Evolutionary conservation across 2,888 invertebrate genomes (phyloP).

Genomic region (Mellilla xanthometata): DNA sequence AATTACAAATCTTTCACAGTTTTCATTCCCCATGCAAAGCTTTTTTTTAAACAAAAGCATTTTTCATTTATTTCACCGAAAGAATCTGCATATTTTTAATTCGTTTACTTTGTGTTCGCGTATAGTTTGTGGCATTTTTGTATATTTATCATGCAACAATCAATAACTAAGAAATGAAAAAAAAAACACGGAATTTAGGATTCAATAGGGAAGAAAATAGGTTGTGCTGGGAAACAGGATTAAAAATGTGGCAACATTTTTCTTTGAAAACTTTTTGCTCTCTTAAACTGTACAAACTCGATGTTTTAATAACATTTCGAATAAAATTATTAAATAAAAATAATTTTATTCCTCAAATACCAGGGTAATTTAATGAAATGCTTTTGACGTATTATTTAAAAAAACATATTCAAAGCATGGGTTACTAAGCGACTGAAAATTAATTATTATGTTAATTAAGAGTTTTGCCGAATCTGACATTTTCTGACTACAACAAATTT

Average conservation of each 20-base stretch:
- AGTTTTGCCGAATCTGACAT: too few relatives aligned
- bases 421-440: conserved; percentile 19
- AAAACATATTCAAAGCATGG: conserved; percentile 16
- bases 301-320: conserved; percentile 40
- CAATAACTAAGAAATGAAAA: conserved; percentile 13
- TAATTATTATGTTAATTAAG: conserved; percentile 19
- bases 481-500: too few relatives aligned
- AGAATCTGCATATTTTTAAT: not conserved
- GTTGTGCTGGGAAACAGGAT: conserved; percentile 55
- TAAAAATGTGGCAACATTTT: conserved; percentile 71
- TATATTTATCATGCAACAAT: conserved; percentile 17
- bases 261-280: conserved; percentile 43
- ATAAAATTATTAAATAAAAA: conserved; percentile 28
- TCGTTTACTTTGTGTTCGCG: not conserved
- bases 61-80: not conserved
- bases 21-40: conserved; percentile 50
- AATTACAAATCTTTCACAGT: conserved; percentile 31
- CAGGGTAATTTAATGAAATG: conserved; percentile 66
- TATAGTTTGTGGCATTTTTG: not conserved
- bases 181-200: conserved; percentile 29
- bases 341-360: conserved; percentile 36
- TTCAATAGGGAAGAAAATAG: conserved; percentile 42
- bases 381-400: conserved; percentile 49
- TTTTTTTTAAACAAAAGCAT: too few relatives aligned
- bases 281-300: conserved; percentile 79